These are phyloP conservation scores for Taurulus bubalis DNA, from an alignment of 2,113 vertebrate species.

Conservation along the genomic window DNA sequence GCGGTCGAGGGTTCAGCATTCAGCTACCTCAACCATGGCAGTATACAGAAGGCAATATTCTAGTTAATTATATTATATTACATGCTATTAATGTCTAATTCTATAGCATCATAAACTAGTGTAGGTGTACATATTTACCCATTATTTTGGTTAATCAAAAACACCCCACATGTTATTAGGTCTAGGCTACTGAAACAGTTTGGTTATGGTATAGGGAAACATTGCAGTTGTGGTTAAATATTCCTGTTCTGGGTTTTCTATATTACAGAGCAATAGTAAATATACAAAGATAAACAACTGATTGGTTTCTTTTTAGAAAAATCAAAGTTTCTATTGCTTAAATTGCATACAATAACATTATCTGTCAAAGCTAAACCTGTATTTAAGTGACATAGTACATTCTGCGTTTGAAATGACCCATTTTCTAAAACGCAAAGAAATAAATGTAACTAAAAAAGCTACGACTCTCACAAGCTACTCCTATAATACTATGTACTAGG, in stretches of 20 bases:
- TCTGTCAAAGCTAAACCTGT: too few relatives aligned
- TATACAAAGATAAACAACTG: too few relatives aligned
- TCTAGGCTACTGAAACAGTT: neutral
- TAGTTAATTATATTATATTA: neutral
- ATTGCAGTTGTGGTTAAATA: neutral
- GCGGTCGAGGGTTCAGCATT: neutral
- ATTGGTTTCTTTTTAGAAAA: too few relatives aligned
- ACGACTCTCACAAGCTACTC: too few relatives aligned
- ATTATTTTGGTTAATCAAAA: neutral
- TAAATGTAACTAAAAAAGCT: too few relatives aligned
- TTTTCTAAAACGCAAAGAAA: too few relatives aligned
- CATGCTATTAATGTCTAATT: neutral
- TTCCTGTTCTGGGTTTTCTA: neutral
- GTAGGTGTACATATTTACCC: neutral
- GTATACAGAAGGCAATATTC: neutral
- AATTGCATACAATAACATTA: too few relatives aligned
- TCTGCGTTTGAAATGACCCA: too few relatives aligned
- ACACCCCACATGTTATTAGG: neutral
- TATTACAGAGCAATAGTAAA: neutral
- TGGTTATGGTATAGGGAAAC: neutral
- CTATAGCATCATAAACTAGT: neutral
- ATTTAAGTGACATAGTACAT: too few relatives aligned
- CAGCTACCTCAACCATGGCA: neutral
- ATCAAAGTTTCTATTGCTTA: too few relatives aligned
- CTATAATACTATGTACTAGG: too few relatives aligned